Evolutionary conservation across 1,140 invertebrate species (phyloP), one percentile per base, ranked within the genome.

Genomic region (Drosophila busckii): DNA sequence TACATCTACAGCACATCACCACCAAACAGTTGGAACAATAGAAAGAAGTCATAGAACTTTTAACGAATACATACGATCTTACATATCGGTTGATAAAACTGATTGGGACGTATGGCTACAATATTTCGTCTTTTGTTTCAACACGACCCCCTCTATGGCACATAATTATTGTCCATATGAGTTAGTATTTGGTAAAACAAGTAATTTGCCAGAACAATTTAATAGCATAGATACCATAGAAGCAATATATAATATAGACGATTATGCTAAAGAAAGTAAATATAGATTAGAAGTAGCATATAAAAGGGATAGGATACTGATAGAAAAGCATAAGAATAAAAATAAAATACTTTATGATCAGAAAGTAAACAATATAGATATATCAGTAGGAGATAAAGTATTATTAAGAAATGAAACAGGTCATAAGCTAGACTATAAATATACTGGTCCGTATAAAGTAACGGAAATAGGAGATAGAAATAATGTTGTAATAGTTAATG

Each of bases 71-170:
- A 9, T 59, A 34, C 28, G 61, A 20, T 40, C 46, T 10, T 62
- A 64, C 10, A 52, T 53, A 38, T 53, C 52, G 3, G 15, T 13
- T 1, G 46, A 59, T 28, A 54, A 49, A 48, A 45, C 42, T 23
- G 44, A 58, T 19, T 63, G 59, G 63, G 48, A 70, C 22, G 32
- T 45, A 16, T 62, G 50, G 50, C 1, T 61, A 2, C 28, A 53
- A 37, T 62, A 62, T 34, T 66, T 62, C 22, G 17, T 29, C 0
- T 70, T 48, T 38, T 70, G 62, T 35, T 70, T 66, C 8, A 70
- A 62, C 20, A 66, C 48, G 23, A 68, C 46, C 2, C 50, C 64
- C 2, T 50, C 45, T 22, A 20, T 49, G 3, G 29, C 35, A 19
- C 52, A 68, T 29, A 31, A 19, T 6, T 68, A 55, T 34, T 42